Conservation (phyloP, 2,113 vertebrate species). For the Chamaea fasciata region DNA sequence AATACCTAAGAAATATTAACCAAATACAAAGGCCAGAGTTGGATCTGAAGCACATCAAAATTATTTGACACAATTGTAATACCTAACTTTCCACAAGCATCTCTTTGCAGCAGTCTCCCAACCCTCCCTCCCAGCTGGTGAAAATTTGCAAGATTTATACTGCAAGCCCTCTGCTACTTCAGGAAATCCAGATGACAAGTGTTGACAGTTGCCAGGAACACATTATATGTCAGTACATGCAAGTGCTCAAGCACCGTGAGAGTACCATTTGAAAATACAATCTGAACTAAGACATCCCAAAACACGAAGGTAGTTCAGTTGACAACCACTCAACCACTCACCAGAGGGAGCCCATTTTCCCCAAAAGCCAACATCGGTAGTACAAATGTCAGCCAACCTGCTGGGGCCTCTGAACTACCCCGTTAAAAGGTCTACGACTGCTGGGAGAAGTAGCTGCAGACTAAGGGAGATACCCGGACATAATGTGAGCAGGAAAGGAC, state of each 20-base stretch:
- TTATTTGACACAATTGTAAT: not conserved
- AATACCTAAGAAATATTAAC: not conserved
- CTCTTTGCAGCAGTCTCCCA: not conserved
- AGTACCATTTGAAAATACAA: not conserved
- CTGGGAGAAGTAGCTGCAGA: not conserved
- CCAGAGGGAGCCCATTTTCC: conserved; percentile 63
- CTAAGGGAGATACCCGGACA: not conserved
- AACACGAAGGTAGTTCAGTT: not conserved
- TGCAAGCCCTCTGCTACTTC: not conserved
- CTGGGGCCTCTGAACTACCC: not conserved
- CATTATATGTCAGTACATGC: not conserved
- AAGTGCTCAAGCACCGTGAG: not conserved
- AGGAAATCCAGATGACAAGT: not conserved
- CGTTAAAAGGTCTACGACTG: not conserved
- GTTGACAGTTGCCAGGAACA: not conserved
- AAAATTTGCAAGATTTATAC: not conserved
- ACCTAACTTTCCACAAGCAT: not conserved
- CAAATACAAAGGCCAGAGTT: not conserved
- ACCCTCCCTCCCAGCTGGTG: not conserved
- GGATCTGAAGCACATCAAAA: not conserved
- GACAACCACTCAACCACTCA: conserved; percentile 17
- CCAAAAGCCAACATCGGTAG: not conserved
- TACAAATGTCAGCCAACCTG: not conserved
- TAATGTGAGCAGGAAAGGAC: not conserved
- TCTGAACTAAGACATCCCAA: not conserved